Evolutionary conservation across 2,888 invertebrate species (phyloP), one percentile per base, ranked within the genome.

Genomic region (Macroteleia sp.): DNA sequence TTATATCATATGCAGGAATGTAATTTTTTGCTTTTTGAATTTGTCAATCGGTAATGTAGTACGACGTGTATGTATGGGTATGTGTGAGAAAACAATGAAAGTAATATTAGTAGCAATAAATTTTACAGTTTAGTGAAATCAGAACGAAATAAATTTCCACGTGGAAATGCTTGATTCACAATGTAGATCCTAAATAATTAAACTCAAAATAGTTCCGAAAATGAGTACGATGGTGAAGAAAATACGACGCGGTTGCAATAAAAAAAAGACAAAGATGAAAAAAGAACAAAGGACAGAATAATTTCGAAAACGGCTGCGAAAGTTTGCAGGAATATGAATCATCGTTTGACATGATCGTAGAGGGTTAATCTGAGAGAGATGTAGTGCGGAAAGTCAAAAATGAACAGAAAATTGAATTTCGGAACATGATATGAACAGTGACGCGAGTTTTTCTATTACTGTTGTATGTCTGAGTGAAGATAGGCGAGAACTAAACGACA

Each of bases 191-290:
- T 19, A 19, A 41, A 41, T 19, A 1, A 19, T 4, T 41, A 17
- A 6, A 19, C 17, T 19, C 12, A 42, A 42, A 42, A 42, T 3
- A 2, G 16, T 1, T 42, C n/a, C 4, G 42, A 42, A 42, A 42
- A 42, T 16, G 22, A 22, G 22, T 22, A 25, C 25, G 25, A 6
- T 25, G 25, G 6, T 1, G 22, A 22, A 12, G 42, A 42, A 42
- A 42, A 41, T 9, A 2, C 19, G 9, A 12, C 19, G 19, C 41
- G 41, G 19, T 42, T 14, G 12, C n/a, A n/a, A n/a, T n/a, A 4
- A 6, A 16, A 12, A 42, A 42, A 42, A 42, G 42, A 41, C 41
- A 41, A 19, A 41, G 9, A 22, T 42, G 22, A 42, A 42, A 22
- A 16, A 20, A 10, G 42, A 42, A 42, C 5, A 36, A 36, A 36